Conservation (phyloP, 2,113 vertebrate species). For the Bujurquina vittata region DNA sequence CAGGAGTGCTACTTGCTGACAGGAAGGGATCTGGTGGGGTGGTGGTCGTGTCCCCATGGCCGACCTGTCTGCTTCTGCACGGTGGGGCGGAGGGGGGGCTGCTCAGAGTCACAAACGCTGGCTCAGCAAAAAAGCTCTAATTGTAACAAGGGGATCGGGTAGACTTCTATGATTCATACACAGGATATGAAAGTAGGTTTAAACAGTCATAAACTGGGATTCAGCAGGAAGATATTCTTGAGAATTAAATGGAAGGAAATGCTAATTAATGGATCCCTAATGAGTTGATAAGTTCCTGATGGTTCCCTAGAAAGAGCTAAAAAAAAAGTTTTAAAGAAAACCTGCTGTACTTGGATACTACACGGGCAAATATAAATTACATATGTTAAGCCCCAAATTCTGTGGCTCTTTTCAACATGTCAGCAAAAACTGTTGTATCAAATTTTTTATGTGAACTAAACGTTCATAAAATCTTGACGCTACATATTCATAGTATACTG, state of each 20-base stretch:
- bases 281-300: not conserved
- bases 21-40: constrained; percentile 46
- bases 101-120: constrained; percentile 14
- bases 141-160: constrained; percentile 14
- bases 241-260: not conserved
- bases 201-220: not conserved
- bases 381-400: not conserved
- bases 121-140: constrained; percentile 10
- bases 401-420: not conserved
- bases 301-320: not conserved
- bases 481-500: not conserved
- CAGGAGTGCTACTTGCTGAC: constrained; percentile 47
- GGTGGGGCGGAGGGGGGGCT: not conserved
- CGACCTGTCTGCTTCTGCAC: constrained; percentile 2
- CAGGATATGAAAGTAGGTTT: constrained; percentile 11
- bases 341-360: not conserved
- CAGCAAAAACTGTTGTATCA: not conserved
- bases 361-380: not conserved
- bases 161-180: constrained; percentile 33
- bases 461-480: not conserved
- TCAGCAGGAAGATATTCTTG: constrained; percentile 17
- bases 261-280: not conserved
- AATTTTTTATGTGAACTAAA: not conserved
- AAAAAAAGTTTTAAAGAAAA: not conserved
- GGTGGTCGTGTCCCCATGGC: constrained; percentile 43